Percentiles rank a stretch among this genome's conserved stretches.
Evolutionary conservation across 2,888 invertebrate genomes (phyloP).

Genomic region (Phortica okadai): DNA sequence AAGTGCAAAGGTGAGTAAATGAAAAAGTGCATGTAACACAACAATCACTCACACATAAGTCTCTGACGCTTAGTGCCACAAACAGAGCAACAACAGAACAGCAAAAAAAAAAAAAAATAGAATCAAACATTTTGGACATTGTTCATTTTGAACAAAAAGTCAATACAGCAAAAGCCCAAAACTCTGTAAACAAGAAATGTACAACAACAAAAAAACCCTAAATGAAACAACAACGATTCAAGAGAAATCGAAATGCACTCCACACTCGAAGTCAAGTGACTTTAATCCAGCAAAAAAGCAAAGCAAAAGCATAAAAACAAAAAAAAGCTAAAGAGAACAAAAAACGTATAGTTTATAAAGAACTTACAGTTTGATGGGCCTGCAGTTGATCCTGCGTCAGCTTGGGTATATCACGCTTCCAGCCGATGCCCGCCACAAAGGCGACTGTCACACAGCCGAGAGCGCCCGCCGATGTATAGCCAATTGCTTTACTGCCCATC

Average conservation of each 20-base stretch:
- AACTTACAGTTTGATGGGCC: slow-evolving; percentile 70
- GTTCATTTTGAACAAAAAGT: slow-evolving; percentile 17
- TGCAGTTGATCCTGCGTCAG: slow-evolving; percentile 62
- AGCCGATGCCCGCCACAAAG: slow-evolving; percentile 79
- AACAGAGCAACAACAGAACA: background rate
- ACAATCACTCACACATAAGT: background rate
- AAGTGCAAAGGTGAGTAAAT: background rate
- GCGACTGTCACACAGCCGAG: slow-evolving; percentile 79
- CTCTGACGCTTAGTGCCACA: background rate
- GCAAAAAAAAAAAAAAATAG: too few relatives aligned
- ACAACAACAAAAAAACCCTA: slow-evolving; percentile 8
- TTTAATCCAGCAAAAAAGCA: background rate
- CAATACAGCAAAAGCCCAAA: slow-evolving; percentile 14
- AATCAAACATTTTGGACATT: slow-evolving; percentile 13
- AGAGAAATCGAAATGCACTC: slow-evolving; percentile 10
- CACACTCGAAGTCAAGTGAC: background rate
- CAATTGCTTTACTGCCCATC: slow-evolving; percentile 80
- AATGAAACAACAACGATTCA: slow-evolving; percentile 22
- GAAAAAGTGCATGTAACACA: background rate
- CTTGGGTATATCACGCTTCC: slow-evolving; percentile 75
- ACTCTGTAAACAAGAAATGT: background rate
- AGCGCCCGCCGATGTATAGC: slow-evolving; percentile 81
- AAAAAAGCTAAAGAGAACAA: background rate
- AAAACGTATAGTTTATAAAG: slow-evolving; percentile 1
- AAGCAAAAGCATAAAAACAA: background rate